phyloP scores from a whole-genome alignment of 2,888 invertebrate genomes.

The Nycteola revayana region DNA sequence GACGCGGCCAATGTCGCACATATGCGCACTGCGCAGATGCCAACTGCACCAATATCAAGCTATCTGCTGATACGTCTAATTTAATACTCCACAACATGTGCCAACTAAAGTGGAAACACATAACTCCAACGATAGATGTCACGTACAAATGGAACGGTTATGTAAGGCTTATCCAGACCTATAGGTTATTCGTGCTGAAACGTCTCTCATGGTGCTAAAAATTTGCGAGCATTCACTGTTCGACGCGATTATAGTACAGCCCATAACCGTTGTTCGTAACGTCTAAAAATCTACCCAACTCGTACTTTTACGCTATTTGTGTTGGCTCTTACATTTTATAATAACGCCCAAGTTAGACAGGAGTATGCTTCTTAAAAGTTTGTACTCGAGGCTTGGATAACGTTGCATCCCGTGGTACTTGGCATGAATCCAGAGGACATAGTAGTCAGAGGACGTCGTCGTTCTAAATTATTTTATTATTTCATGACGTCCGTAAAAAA shows the following conservation, averaged over 20 bases:
- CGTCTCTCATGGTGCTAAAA: conserved; percentile 44
- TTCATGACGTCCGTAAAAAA: conserved; percentile 49
- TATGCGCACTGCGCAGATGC: conserved; percentile 31
- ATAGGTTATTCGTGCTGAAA: conserved; percentile 28
- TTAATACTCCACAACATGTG: conserved; percentile 46
- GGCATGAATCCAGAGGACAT: conserved; percentile 52
- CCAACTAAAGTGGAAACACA: conserved; percentile 34
- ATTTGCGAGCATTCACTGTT: conserved; percentile 45
- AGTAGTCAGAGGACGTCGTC: conserved; percentile 44
- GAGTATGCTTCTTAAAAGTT: conserved; percentile 58
- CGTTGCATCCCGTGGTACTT: conserved; percentile 48
- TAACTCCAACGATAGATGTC: conserved; percentile 24
- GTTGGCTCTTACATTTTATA: conserved; percentile 52
- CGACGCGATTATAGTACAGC: conserved; percentile 28
- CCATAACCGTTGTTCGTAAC: conserved; percentile 50
- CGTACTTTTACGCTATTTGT: conserved; percentile 37
- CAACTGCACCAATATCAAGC: conserved; percentile 39
- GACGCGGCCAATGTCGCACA: conserved; percentile 37
- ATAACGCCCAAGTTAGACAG: conserved; percentile 53
- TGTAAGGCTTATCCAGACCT: conserved; percentile 23
- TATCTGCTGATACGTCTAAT: conserved; percentile 43
- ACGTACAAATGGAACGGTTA: conserved; percentile 29
- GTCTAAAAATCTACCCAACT: conserved; percentile 47
- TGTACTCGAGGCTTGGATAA: conserved; percentile 46
- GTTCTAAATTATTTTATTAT: conserved; percentile 65